Evolutionary conservation across 2,113 vertebrate species (phyloP), one percentile per base, ranked within the genome.

Genomic region (Ophiodon elongatus): DNA sequence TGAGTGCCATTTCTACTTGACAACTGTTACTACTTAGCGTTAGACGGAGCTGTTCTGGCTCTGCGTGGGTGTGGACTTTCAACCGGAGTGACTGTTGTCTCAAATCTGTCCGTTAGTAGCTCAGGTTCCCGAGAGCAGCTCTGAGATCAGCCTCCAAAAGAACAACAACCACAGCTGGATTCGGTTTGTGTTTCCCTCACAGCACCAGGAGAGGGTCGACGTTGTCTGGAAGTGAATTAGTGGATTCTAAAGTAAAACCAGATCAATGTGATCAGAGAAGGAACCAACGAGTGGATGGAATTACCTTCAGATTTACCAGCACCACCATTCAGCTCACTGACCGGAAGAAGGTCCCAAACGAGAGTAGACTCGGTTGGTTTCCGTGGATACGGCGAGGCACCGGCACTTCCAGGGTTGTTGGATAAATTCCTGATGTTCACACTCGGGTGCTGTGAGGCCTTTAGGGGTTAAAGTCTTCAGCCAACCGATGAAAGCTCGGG

Each of bases 1-100:
- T 65, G 90, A 91, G 93, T 91, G 90, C 89, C 91, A 92, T 93
- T 92, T 94, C 88, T 93, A 92, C 93, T 85, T 84, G 85, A 94
- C 88, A 85, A 83, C 89, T 91, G 90, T 92, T 93, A 86, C 77
- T 90, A 87, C 88, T 88, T 92, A 92, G 90, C 89, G 54, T 92
- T 93, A 89, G 89, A 74, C 83, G 33, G 89, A 90, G 91, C 80
- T 27, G 85, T 86, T 90, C 57, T 73, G 1, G 87, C 89, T 87
- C 88, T 84, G 85, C 71, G 79, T 87, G 85, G 39, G 56, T 86
- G 88, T 82, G 80, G 39, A 70, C 60, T 79, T 78, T 85, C 6
- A 23, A 79, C 57, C 15, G 9, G 89, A 78, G 45, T 86, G 84
- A 85, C 67, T 86, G 63, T 56, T 63, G 76, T 85, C 50, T 83